Evolutionary conservation across 2,888 invertebrate species (phyloP), one percentile per base, ranked within the genome.

Genomic region (Gibbula magus): DNA sequence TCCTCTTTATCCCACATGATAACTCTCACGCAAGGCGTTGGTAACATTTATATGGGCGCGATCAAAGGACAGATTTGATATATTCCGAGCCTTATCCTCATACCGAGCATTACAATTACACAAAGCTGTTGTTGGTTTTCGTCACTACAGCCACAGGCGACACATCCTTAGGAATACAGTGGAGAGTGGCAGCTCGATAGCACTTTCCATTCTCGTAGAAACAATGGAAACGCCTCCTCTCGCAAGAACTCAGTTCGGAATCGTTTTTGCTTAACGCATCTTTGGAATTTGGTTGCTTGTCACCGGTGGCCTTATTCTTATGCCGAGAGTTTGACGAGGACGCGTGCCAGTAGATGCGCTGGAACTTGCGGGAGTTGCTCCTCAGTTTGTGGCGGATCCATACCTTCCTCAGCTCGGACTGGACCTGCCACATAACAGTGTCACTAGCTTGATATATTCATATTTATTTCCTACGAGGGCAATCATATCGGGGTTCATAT

Each of bases 401-500:
- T 2, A 83, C 85, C 79, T 89, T 90, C 18, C 85, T 78, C 20
- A 90, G 80, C 77, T 89, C 90, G 74, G 85, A 83, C 79, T 89
- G 90, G 4, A 89, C 89, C 88, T 89, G 75, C 1, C 13, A 22
- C 1, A 45, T 45, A 35, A 35, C 35, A 3, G 4, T 35, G 35
- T 35, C 35, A 5, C n/a, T n/a, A n/a, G 35, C 3, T 35, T 35
- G 10, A 45, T 45, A 10, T 5, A 45, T 5, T 45, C 45, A 45
- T 8, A 4, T n/a, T n/a, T n/a, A n/a, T n/a, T n/a, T n/a, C n/a
- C n/a, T n/a, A n/a, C n/a, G n/a, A n/a, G n/a, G n/a, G n/a, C n/a
- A n/a, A n/a, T n/a, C n/a, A n/a, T n/a, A n/a, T n/a, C n/a, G n/a
- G n/a, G n/a, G n/a, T n/a, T n/a, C n/a, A n/a, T n/a, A n/a, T n/a